Percentiles rank a stretch among this genome's conserved stretches.
Evolutionary conservation across 2,888 invertebrate species (phyloP).

Genomic region (Branchipolynoe longqiensis): DNA sequence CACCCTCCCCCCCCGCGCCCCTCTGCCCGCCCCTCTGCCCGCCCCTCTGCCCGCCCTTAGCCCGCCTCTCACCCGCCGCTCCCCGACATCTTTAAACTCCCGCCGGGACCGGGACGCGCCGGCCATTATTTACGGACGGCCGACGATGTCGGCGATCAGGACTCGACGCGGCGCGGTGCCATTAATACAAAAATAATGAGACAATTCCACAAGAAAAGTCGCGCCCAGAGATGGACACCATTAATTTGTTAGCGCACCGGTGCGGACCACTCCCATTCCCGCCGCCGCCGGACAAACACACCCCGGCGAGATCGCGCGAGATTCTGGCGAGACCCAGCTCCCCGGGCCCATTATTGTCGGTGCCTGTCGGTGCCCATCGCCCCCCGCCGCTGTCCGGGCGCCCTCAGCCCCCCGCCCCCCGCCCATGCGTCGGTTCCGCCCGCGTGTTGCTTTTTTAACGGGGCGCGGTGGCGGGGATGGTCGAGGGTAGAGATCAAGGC

Average conservation of each 20-base stretch:
- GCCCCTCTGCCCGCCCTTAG: no score
- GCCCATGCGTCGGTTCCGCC: no score
- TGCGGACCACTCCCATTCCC: neutral
- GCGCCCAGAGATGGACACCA: conserved; percentile 15
- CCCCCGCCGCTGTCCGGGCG: no score
- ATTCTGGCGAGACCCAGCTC: neutral
- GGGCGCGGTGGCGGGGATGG: no score
- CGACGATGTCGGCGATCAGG: neutral
- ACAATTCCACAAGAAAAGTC: conserved; percentile 32
- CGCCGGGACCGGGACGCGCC: conserved; percentile 29
- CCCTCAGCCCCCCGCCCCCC: no score
- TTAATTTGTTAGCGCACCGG: conserved; percentile 31
- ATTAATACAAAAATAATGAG: conserved; percentile 44
- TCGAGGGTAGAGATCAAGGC: no score
- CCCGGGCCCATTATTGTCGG: neutral
- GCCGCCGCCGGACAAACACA: neutral
- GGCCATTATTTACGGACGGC: conserved; percentile 45
- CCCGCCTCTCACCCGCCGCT: no score
- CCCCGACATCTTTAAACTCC: conserved; percentile 48
- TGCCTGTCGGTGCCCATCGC: neutral
- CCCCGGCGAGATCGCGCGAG: conserved; percentile 10
- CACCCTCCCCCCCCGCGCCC: no score
- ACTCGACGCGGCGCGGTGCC: neutral
- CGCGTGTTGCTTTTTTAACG: no score
- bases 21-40: no score